Percentiles rank a stretch among this genome's conserved stretches.
These are phyloP conservation scores for Laothoe populi DNA, from an alignment of 2,888 invertebrate genomes.

Conservation along the genomic window DNA sequence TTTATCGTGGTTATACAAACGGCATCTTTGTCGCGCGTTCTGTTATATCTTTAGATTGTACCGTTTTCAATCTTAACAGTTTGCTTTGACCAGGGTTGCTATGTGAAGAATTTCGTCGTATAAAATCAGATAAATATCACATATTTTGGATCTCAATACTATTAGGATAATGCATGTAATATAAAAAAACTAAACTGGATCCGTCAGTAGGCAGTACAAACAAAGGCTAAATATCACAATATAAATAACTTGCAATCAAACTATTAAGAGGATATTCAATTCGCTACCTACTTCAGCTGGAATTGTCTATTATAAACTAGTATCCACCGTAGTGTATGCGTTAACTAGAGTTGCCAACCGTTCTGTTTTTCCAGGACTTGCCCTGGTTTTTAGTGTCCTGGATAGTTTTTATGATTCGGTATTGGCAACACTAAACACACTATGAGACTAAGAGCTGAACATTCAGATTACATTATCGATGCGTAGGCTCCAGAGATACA, in stretches of 20 bases:
- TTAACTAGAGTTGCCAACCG: too few species aligned
- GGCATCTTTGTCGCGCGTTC: too few species aligned
- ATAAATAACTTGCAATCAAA: constrained; percentile 11
- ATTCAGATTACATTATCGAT: constrained; percentile 4
- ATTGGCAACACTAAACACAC: too few species aligned
- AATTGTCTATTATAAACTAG: constrained; percentile 28
- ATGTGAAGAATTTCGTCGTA: too few species aligned
- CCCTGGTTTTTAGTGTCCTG: too few species aligned
- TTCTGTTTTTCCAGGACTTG: too few species aligned
- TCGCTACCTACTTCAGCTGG: constrained; percentile 40
- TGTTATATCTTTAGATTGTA: background rate
- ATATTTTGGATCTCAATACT: too few species aligned
- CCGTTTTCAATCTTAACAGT: background rate
- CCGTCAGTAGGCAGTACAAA: background rate
- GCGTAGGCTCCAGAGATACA: background rate
- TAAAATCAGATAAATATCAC: too few species aligned
- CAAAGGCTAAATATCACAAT: constrained; percentile 2
- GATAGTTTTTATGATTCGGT: too few species aligned
- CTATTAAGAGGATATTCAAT: constrained; percentile 31
- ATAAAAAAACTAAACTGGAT: background rate
- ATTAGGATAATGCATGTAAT: too few species aligned
- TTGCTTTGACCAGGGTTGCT: too few species aligned
- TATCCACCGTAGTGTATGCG: background rate
- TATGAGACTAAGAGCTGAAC: constrained; percentile 1
- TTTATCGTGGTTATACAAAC: background rate